These are phyloP conservation scores for Agelastica alni DNA, from an alignment of 2,888 invertebrate species.

Conservation along the genomic window DNA sequence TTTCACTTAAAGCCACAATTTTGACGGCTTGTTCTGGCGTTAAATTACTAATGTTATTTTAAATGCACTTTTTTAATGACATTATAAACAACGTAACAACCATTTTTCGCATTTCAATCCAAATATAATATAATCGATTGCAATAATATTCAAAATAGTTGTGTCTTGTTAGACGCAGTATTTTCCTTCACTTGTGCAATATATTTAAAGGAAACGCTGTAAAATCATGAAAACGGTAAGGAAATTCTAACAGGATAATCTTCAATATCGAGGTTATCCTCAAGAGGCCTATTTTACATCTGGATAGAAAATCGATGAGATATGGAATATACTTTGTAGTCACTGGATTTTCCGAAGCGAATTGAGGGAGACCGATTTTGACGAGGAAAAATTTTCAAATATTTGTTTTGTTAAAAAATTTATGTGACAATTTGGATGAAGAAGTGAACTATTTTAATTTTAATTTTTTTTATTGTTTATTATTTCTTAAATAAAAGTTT, in stretches of 20 bases:
- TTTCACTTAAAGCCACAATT: no score
- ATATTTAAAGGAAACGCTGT: constrained; percentile 12
- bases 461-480: no score
- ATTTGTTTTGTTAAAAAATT: constrained; percentile 11
- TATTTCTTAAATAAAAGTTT: no score
- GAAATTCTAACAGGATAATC: constrained; percentile 28
- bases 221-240: constrained; percentile 24
- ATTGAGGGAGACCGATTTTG: constrained; percentile 6
- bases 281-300: constrained; percentile 23
- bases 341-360: constrained; percentile 16
- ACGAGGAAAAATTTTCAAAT: constrained; percentile 10
- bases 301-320: constrained; percentile 27
- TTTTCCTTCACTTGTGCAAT: constrained; percentile 7
- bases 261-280: constrained; percentile 27
- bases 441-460: constrained; percentile 1
- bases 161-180: constrained; percentile 6
- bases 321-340: constrained; percentile 24
- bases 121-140: no score
- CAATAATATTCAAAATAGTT: constrained; percentile 1
- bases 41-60: no score
- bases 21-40: no score
- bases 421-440: constrained; percentile 1
- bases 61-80: no score
- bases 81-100: no score
- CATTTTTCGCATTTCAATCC: no score